Base-by-base conservation (phyloP, 2,797 vertebrate genomes). In the Ctenosaura bakeri region DNA sequence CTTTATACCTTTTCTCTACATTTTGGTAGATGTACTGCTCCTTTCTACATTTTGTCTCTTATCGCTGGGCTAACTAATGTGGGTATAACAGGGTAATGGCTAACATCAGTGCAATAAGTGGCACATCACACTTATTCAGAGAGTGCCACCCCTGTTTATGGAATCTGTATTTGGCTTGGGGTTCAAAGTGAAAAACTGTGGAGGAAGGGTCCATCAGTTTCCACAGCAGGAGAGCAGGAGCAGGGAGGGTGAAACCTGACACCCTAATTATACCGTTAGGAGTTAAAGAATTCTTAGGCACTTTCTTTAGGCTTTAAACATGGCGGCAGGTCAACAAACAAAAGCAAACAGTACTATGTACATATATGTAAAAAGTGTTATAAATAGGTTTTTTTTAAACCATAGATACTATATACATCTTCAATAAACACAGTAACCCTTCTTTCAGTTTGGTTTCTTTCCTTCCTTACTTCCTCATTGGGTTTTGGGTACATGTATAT, bases 301-400 rank as follows among this genome's bases (percentile, higher is more conserved):
- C 98, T 98, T 96, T 98, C 97, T 98, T 98, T 98, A 98, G 98
- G 97, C 97, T 97, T 97, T 97, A 96, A 97, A 96, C 94, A 96
- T 97, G 97, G 97, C 97, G 1, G 95, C 97, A 94, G 94, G 97
- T 97, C 97, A 98, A 88, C 85, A 86, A 90, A 97, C 96, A 95
- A 97, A 97, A 98, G 98, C 98, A 98, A 99, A 99, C 98, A 98
- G 98, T 98, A 98, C 98, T 99, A 99, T 99, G 98, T 99, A 99
- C 99, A 99, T 98, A 97, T 97, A 99, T 99, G 98, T 99, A 99
- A 99, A 99, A 99, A 99, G 99, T 99, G 99, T 99, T 99, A 99
- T 99, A 99, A 99, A 99, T 99, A 99, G 98, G 98, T 98, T 99
- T 98, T 98, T 98, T 98, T 97, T 98, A 99, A 99, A 99, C 98